These are phyloP conservation scores for Spermophilus dauricus DNA, from an alignment of 2,113 vertebrate genomes.

Conservation along the genomic window DNA sequence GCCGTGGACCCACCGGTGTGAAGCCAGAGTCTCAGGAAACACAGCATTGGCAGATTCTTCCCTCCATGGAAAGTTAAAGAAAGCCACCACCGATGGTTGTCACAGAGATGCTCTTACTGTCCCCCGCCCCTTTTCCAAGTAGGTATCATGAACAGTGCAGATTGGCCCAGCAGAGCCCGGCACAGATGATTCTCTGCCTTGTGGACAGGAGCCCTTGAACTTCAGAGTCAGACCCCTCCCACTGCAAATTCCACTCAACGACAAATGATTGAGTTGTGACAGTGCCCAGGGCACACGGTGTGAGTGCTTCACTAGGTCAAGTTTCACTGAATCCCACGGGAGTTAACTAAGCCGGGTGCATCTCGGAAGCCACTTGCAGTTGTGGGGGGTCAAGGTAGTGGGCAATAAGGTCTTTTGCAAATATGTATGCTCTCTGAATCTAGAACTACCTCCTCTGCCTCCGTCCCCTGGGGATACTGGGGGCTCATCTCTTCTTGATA, in stretches of 20 bases:
- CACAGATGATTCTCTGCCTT: no score
- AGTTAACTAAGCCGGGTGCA: not conserved
- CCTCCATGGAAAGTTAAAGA: not conserved
- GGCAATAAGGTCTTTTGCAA: not conserved
- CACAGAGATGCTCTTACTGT: accelerated
- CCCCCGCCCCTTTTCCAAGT: no score
- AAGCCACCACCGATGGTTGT: accelerated
- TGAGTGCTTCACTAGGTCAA: not conserved
- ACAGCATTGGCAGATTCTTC: not conserved
- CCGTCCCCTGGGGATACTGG: accelerated
- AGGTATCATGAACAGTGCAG: no score
- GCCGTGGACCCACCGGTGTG: no score
- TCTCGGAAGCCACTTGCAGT: not conserved
- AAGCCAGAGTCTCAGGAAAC: not conserved
- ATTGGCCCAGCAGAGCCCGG: not conserved
- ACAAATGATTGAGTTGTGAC: not conserved
- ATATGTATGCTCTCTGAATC: not conserved
- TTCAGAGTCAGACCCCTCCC: not conserved
- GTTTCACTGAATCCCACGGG: not conserved
- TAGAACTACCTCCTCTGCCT: not conserved
- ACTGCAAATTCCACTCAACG: not conserved
- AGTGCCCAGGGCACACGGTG: not conserved
- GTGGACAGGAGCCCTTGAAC: not conserved
- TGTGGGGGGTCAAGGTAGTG: no score
- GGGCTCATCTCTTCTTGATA: not conserved